phyloP scores from a whole-genome alignment of 37 sponge, comb jelly and placozoan genomes.

The Halisarca cf. caerulea region DNA sequence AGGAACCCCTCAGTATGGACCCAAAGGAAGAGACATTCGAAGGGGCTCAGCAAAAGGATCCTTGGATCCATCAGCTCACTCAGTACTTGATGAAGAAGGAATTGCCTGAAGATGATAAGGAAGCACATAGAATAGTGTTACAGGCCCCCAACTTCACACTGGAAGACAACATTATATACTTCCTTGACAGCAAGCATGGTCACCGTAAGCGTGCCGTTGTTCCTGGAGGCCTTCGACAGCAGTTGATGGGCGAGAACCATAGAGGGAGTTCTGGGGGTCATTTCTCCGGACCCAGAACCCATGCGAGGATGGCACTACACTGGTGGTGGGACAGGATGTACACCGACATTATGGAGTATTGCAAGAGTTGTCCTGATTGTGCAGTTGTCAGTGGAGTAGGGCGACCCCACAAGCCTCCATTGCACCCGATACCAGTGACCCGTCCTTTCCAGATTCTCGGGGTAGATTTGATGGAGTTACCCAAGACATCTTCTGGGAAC shows the following conservation, averaged over 20 bases:
- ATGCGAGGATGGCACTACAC: neutral
- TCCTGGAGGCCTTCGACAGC: slow-evolving; percentile 31
- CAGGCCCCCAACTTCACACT: slow-evolving; percentile 14
- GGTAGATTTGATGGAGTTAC: slow-evolving; percentile 56
- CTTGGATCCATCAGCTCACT: slow-evolving; percentile 10
- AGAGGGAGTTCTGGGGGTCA: slow-evolving; percentile 40
- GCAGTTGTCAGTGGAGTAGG: slow-evolving; percentile 37
- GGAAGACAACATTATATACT: slow-evolving; percentile 46
- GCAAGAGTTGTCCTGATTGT: slow-evolving; percentile 51
- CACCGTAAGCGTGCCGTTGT: slow-evolving; percentile 51
- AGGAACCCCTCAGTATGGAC: neutral
- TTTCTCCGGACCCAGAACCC: slow-evolving; percentile 49
- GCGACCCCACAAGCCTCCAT: slow-evolving; percentile 28
- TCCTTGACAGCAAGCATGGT: slow-evolving; percentile 32
- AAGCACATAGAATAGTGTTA: slow-evolving; percentile 20
- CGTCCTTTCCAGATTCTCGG: slow-evolving; percentile 59
- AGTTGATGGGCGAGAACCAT: slow-evolving; percentile 41
- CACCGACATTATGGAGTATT: slow-evolving; percentile 13
- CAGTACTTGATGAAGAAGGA: slow-evolving; percentile 22
- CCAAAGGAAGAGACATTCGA: neutral
- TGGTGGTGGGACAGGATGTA: slow-evolving; percentile 73
- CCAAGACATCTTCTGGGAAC: slow-evolving; percentile 35
- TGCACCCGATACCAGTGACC: slow-evolving; percentile 50
- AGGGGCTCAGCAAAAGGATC: slow-evolving; percentile 51
- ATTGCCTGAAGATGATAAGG: slow-evolving; percentile 22